Percentiles rank a stretch among this genome's conserved stretches.
These are phyloP conservation scores for Emys orbicularis DNA, from an alignment of 2,797 vertebrate genomes.

Conservation along the genomic window DNA sequence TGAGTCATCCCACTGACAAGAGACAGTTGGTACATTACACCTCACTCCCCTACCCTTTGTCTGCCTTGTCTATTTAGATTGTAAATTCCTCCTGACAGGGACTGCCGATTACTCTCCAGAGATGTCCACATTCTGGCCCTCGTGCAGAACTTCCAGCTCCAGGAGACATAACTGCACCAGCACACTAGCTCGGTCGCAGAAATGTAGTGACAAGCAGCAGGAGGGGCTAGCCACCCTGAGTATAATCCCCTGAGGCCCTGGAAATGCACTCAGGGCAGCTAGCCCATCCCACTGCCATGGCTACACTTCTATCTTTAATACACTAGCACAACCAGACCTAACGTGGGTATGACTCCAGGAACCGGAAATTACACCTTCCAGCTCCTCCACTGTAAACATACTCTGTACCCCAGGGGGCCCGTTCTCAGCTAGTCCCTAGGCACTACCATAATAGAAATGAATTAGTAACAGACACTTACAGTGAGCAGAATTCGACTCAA, in stretches of 20 bases:
- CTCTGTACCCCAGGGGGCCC: not conserved
- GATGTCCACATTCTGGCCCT: not conserved
- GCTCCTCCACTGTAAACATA: not conserved
- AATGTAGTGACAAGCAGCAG: not conserved
- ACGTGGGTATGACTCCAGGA: not conserved
- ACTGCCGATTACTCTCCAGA: not conserved
- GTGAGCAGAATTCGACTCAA: not conserved
- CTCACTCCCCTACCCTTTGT: not conserved
- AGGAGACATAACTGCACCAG: not conserved
- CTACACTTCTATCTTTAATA: not conserved
- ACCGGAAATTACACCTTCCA: not conserved
- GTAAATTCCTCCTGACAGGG: not conserved
- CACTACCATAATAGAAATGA: not conserved
- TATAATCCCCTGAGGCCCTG: not conserved
- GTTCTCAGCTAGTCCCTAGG: not conserved
- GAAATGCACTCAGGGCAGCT: not conserved
- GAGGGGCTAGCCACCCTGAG: not conserved
- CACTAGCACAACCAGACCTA: not conserved
- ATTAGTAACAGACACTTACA: not conserved
- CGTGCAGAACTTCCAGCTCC: not conserved
- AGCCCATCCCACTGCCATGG: not conserved
- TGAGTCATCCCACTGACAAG: not conserved
- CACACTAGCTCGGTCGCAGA: not conserved
- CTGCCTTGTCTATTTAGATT: not conserved
- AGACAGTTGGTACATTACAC: not conserved